Percentiles rank a stretch among this genome's conserved stretches.
phyloP scores from a whole-genome alignment of 2,888 invertebrate species.

The Lithodes maja region DNA sequence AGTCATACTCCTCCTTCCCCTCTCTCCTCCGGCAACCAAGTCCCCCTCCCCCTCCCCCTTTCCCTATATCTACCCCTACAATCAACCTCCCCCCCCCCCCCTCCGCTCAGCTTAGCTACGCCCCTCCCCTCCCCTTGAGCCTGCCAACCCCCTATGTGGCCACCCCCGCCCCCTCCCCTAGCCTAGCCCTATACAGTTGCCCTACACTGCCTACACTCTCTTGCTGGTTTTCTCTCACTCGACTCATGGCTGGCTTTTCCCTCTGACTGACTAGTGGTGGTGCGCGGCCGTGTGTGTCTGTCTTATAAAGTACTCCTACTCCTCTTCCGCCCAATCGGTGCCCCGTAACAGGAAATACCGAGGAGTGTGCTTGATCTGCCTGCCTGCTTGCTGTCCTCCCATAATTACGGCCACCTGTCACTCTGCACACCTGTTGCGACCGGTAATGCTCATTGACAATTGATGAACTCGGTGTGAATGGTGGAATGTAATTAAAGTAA shows the following conservation, averaged over 20 bases:
- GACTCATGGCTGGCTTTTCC: slow-evolving; percentile 29
- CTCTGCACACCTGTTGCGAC: neutral
- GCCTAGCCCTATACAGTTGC: slow-evolving; percentile 2
- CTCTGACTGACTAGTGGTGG: slow-evolving; percentile 14
- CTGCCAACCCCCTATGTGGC: neutral
- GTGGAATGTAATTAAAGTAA: neutral
- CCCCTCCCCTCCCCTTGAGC: slow-evolving; percentile 6
- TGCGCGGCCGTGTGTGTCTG: slow-evolving; percentile 32
- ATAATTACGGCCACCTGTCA: slow-evolving; percentile 31
- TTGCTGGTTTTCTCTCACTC: neutral
- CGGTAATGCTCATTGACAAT: neutral
- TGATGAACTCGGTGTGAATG: neutral
- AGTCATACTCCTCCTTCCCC: neutral
- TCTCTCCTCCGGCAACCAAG: too few relatives aligned
- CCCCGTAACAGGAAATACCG: slow-evolving; percentile 21
- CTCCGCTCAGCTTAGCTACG: neutral
- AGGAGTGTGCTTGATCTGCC: neutral
- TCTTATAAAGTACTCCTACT: neutral
- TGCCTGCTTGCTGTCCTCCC: slow-evolving; percentile 25
- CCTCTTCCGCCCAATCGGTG: neutral
- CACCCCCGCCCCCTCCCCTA: slow-evolving; percentile 17
- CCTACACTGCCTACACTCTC: slow-evolving; percentile 23
- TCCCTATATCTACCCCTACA: neutral
- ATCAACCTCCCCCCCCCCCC: neutral
- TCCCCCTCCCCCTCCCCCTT: neutral